Conservation (phyloP, 2,113 vertebrate genomes). For the Mustelus asterias region DNA sequence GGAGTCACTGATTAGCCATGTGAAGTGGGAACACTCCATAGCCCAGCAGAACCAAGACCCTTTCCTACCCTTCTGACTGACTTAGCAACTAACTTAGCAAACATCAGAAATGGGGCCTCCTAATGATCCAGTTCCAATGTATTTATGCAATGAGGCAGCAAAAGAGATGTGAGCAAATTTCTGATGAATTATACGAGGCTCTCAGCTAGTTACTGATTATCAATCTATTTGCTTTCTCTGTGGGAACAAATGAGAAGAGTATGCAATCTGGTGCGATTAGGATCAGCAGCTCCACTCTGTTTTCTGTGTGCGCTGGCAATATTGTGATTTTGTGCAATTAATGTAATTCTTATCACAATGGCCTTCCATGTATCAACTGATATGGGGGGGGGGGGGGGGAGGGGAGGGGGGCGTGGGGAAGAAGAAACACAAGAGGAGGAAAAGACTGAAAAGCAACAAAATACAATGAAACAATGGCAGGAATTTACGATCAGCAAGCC, state of each 20-base stretch:
- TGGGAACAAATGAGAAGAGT: neutral
- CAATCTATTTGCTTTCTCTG: constrained; percentile 6
- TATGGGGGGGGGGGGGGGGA: neutral
- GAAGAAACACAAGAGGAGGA: neutral
- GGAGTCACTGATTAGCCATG: neutral
- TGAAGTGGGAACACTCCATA: too few species aligned
- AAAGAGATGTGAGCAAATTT: neutral
- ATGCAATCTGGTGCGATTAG: neutral
- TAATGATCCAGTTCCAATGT: neutral
- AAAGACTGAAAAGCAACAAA: constrained; percentile 11
- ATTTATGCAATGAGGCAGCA: neutral
- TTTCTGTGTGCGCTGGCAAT: neutral
- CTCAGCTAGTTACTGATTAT: neutral
- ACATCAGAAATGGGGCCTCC: neutral
- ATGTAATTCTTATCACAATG: neutral
- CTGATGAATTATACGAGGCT: neutral
- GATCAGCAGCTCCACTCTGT: neutral
- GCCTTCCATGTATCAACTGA: neutral
- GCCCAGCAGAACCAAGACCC: neutral
- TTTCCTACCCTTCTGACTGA: neutral
- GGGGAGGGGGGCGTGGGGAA: neutral
- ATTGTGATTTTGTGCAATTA: neutral
- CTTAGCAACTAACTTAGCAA: neutral
- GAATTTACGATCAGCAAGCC: neutral
- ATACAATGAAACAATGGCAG: neutral